Conservation (phyloP, 2,888 invertebrate genomes). For the Zootermopsis nevadensis region DNA sequence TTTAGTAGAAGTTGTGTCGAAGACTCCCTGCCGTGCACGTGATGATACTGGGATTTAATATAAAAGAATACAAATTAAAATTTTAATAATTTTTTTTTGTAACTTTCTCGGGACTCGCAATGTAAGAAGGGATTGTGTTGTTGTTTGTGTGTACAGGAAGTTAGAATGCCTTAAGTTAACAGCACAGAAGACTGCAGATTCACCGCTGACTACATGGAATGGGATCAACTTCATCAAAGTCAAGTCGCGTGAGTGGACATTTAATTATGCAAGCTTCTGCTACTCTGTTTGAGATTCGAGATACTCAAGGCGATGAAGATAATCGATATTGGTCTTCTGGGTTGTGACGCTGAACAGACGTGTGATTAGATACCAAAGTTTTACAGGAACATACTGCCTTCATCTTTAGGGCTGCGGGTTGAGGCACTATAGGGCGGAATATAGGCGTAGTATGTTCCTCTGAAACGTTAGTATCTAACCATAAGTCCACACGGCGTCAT, state of each 20-base stretch:
- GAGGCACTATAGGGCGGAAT: too few relatives aligned
- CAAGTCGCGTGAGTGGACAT: conserved; percentile 63
- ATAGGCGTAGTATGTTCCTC: too few relatives aligned
- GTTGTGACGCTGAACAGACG: too few relatives aligned
- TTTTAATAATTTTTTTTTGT: background rate
- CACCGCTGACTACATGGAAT: conserved; percentile 58
- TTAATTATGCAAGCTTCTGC: background rate
- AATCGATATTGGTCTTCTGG: too few relatives aligned
- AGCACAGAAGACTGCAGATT: background rate
- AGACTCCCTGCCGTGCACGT: background rate
- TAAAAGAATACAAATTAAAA: conserved; percentile 19
- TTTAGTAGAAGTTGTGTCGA: background rate
- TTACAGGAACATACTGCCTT: too few relatives aligned
- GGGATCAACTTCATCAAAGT: conserved; percentile 66
- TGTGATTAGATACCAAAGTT: too few relatives aligned
- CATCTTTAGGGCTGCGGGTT: too few relatives aligned
- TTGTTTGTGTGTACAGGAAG: background rate
- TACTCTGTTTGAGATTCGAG: too few relatives aligned
- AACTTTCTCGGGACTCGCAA: background rate
- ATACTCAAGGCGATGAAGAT: too few relatives aligned
- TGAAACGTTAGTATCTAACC: too few relatives aligned
- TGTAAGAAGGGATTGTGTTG: too few relatives aligned
- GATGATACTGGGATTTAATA: conserved; percentile 5
- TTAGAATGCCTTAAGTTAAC: background rate
- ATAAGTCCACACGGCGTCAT: too few relatives aligned